A percentile compares a stretch with the other conserved stretches of the same genome.
Conservation (phyloP, 2,888 invertebrate genomes). For the Phasia obesa region DNA sequence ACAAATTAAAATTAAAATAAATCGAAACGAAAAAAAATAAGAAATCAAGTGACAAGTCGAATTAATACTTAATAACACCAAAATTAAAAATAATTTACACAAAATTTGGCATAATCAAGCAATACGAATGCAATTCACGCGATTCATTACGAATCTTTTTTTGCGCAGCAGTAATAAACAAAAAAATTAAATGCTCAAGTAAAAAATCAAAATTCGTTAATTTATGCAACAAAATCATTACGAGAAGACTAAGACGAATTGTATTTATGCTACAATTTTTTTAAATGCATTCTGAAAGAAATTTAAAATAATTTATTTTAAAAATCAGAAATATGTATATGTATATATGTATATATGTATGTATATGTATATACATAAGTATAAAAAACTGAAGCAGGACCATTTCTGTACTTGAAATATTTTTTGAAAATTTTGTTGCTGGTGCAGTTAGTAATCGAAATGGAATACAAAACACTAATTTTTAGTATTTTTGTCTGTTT, state of each 20-base stretch:
- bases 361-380: too few species aligned
- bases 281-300: too few species aligned
- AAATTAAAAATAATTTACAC: conserved; percentile 66
- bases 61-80: conserved; percentile 70
- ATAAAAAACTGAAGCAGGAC: too few species aligned
- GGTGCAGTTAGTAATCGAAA: too few species aligned
- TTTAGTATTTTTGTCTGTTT: too few species aligned
- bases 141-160: conserved; percentile 53
- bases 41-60: conserved; percentile 62
- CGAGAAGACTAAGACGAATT: background rate
- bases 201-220: background rate
- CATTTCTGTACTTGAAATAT: too few species aligned
- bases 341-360: too few species aligned
- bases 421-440: too few species aligned
- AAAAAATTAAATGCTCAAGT: background rate
- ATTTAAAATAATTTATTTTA: too few species aligned
- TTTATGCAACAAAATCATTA: background rate
- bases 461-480: too few species aligned
- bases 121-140: conserved; percentile 67
- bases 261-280: conserved; percentile 4
- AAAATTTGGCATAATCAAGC: conserved; percentile 68
- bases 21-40: conserved; percentile 10
- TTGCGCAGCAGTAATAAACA: conserved; percentile 46
- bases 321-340: too few species aligned
- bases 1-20: conserved; percentile 2